Evolutionary conservation across 2,113 vertebrate genomes (phyloP).

Genomic region (Channa argus): DNA sequence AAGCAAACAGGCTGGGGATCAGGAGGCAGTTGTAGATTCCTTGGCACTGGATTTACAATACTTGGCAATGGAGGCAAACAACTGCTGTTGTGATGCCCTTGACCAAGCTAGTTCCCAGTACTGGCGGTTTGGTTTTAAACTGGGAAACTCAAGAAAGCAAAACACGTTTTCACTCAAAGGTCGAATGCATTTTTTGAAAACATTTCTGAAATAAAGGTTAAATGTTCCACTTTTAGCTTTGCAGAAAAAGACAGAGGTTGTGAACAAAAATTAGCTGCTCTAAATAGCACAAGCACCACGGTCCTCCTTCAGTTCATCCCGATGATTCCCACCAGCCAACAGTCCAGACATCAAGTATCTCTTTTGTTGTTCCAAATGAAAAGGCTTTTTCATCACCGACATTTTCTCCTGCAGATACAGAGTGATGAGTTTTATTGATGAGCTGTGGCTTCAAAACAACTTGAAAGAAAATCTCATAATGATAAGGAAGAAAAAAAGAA

Average conservation of each 20-base stretch:
- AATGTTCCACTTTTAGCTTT: not conserved
- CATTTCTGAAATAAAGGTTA: conserved; percentile 17
- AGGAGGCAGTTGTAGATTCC: conserved; percentile 19
- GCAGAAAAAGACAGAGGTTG: too few relatives aligned
- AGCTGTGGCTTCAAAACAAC: conserved; percentile 49
- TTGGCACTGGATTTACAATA: conserved; percentile 4
- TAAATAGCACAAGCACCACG: not conserved
- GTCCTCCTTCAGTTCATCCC: conserved; percentile 13
- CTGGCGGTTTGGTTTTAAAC: not conserved
- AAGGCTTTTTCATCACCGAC: conserved; percentile 40
- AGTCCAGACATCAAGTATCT: conserved; percentile 7
- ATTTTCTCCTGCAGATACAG: conserved; percentile 29
- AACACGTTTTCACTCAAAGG: not conserved
- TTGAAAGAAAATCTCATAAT: conserved; percentile 32
- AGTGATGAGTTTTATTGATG: conserved; percentile 49
- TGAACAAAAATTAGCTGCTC: not conserved
- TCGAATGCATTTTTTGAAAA: not conserved
- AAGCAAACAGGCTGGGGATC: conserved; percentile 2
- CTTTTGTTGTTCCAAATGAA: conserved; percentile 58
- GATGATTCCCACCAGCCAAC: conserved; percentile 13
- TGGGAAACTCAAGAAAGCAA: not conserved
- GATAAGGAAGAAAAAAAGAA: not conserved
- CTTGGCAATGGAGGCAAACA: conserved; percentile 22
- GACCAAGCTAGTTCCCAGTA: conserved; percentile 24
- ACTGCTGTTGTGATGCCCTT: conserved; percentile 26